Conservation (phyloP, 1,140 invertebrate species). For the Drusus annulatus region DNA sequence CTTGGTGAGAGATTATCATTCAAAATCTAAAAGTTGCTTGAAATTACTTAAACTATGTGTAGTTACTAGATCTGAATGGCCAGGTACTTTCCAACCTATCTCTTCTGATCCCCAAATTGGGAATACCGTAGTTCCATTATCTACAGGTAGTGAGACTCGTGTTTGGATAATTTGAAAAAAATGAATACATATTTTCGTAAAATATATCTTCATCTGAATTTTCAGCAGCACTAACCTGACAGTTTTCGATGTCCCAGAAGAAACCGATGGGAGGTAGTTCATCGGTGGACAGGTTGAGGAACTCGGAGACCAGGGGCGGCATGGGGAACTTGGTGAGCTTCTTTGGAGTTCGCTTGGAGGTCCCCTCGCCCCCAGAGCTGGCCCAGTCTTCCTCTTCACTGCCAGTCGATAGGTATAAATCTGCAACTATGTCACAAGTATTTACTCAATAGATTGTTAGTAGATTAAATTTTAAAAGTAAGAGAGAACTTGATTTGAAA, state of each 20-base stretch:
- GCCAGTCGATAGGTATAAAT: constrained; percentile 32
- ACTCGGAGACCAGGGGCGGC: constrained; percentile 9
- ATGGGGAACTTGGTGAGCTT: constrained; percentile 31
- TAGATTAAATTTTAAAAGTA: too few species aligned
- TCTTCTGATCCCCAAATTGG: too few species aligned
- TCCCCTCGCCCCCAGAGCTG: constrained; percentile 35
- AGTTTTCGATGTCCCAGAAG: constrained; percentile 96
- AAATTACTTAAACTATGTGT: too few species aligned
- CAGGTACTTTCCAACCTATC: too few species aligned
- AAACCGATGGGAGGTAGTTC: constrained; percentile 81
- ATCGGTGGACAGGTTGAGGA: constrained; percentile 18
- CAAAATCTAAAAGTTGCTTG: too few species aligned
- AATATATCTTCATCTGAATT: background rate
- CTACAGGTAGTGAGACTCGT: too few species aligned
- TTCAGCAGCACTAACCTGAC: constrained; percentile 69
- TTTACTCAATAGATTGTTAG: background rate
- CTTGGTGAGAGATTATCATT: too few species aligned
- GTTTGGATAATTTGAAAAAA: too few species aligned
- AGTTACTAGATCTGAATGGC: too few species aligned
- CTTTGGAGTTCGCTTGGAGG: constrained; percentile 2
- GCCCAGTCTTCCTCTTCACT: constrained; percentile 43
- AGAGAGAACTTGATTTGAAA: too few species aligned
- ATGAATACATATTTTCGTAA: too few species aligned
- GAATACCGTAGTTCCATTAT: too few species aligned
- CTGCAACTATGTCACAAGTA: background rate